A percentile compares a stretch with the other conserved stretches of the same genome.
These are phyloP conservation scores for Tetranychus truncatus DNA, from an alignment of 2,888 invertebrate species.

Conservation along the genomic window DNA sequence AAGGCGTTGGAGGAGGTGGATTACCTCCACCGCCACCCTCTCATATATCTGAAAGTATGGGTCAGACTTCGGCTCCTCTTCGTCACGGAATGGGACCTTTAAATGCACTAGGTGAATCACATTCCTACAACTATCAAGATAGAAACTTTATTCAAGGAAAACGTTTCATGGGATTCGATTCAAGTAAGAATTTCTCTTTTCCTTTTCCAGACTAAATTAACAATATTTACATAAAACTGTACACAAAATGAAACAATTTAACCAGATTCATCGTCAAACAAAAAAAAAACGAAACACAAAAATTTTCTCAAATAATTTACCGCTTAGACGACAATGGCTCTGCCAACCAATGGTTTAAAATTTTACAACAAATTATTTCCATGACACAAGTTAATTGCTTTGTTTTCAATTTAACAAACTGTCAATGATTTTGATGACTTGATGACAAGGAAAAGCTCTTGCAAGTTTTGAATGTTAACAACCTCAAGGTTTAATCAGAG, in stretches of 20 bases:
- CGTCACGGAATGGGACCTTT: conserved; percentile 8
- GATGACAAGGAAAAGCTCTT: no score
- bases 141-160: conserved; percentile 3
- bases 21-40: background rate
- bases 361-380: background rate
- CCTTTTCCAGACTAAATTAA: background rate
- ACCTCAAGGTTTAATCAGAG: no score
- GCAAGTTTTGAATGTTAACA: no score
- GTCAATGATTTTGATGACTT: no score
- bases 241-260: no score
- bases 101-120: conserved; percentile 1
- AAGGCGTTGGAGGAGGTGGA: background rate
- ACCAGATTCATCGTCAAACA: no score
- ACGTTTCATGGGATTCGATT: conserved; percentile 10
- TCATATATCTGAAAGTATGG: background rate
- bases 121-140: conserved; percentile 2
- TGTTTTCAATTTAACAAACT: no score
- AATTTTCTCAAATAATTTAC: background rate
- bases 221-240: background rate
- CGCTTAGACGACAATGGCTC: background rate
- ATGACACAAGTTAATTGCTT: background rate
- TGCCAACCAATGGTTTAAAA: background rate
- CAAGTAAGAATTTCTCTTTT: background rate
- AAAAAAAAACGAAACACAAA: no score
- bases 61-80: background rate